phyloP scores from a whole-genome alignment of 2,888 invertebrate genomes.

The Andrena dorsata region DNA sequence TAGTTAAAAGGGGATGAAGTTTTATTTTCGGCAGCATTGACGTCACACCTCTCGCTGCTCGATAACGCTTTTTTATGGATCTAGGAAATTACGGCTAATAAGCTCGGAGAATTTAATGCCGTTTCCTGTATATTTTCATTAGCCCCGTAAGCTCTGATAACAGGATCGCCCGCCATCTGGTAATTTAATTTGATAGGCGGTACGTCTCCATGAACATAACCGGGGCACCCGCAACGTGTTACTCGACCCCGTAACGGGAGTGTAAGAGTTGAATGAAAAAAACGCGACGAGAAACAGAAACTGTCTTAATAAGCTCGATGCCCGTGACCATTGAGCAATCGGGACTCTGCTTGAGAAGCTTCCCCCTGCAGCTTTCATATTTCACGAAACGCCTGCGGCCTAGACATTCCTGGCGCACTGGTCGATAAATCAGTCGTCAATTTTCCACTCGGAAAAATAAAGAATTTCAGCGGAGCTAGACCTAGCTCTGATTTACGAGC shows the following conservation, averaged over 20 bases:
- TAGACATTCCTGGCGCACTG: constrained; percentile 39
- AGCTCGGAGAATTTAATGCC: constrained; percentile 8
- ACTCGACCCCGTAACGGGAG: background rate
- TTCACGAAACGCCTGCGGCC: background rate
- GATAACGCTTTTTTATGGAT: constrained; percentile 15
- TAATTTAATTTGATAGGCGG: constrained; percentile 3
- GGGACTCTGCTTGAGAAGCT: background rate
- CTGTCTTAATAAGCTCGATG: too few relatives aligned
- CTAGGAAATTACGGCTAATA: constrained; percentile 17
- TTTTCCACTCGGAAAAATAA: constrained; percentile 60
- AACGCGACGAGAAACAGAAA: too few relatives aligned
- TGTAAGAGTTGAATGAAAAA: background rate
- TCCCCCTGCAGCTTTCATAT: background rate
- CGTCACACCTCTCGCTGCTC: constrained; percentile 2
- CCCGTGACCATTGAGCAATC: too few relatives aligned
- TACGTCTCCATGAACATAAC: background rate
- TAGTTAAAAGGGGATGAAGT: constrained; percentile 6
- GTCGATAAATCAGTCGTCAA: constrained; percentile 59
- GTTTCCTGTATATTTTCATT: constrained; percentile 26
- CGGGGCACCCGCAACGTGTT: background rate
- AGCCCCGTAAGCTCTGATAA: constrained; percentile 7
- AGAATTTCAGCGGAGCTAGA: constrained; percentile 42
- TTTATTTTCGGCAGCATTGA: constrained; percentile 17
- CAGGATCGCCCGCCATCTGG: background rate
- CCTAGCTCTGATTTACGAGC: constrained; percentile 62